Conservation (phyloP, 2,113 vertebrate genomes). For the Hylia prasina region DNA sequence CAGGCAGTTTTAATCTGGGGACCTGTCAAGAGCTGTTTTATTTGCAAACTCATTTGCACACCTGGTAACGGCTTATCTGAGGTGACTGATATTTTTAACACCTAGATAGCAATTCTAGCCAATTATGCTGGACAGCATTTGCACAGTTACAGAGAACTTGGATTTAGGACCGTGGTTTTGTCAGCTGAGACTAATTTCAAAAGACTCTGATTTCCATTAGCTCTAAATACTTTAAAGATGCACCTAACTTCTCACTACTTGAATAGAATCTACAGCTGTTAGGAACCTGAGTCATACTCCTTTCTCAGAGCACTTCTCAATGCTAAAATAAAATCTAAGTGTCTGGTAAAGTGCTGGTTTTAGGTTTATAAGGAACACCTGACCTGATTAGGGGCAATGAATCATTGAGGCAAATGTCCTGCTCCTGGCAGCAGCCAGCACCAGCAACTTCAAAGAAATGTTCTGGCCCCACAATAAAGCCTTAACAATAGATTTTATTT, state of each 20-base stretch:
- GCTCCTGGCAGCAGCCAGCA: background rate
- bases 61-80: background rate
- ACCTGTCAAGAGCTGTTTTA: background rate
- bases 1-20: background rate
- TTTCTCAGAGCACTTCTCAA: background rate
- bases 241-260: background rate
- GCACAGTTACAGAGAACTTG: background rate
- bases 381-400: background rate
- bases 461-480: background rate
- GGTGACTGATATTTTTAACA: background rate
- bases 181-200: background rate
- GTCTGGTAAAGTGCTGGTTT: background rate
- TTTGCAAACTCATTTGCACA: background rate
- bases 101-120: background rate
- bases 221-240: background rate
- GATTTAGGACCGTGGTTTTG: background rate
- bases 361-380: background rate
- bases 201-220: background rate
- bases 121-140: background rate
- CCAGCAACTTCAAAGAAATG: background rate
- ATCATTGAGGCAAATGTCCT: background rate
- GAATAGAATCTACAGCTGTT: background rate
- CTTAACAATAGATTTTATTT: background rate
- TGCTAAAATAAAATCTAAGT: background rate
- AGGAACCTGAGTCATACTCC: background rate